Percentiles rank a stretch among this genome's conserved stretches.
Conservation (phyloP, 30 jellyfish, hydroid and myxozoan genomes). For the Cassiopea xamachana region DNA sequence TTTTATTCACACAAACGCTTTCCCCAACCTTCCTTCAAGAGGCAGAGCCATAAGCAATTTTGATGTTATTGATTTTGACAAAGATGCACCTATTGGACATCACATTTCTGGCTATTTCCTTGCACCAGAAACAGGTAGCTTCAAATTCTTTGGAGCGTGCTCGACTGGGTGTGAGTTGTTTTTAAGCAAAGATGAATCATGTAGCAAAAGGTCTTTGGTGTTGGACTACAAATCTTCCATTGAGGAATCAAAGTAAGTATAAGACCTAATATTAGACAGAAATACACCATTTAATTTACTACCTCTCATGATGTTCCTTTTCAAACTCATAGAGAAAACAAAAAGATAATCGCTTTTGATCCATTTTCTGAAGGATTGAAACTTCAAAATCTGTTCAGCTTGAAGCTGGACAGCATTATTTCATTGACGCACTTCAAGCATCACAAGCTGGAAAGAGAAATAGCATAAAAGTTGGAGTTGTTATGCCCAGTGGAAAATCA, state of each 20-base stretch:
- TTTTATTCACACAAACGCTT: slow-evolving; percentile 59
- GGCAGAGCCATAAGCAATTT: slow-evolving; percentile 80
- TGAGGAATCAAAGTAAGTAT: slow-evolving; percentile 49
- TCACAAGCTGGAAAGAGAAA: slow-evolving; percentile 73
- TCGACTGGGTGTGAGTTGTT: slow-evolving; percentile 84
- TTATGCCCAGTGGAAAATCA: slow-evolving; percentile 94
- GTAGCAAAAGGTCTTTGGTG: slow-evolving; percentile 80
- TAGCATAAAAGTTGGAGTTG: slow-evolving; percentile 92
- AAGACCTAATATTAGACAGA: neutral
- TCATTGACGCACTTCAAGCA: slow-evolving; percentile 95
- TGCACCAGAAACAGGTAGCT: slow-evolving; percentile 96
- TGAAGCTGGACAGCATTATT: slow-evolving; percentile 89
- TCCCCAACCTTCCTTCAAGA: slow-evolving; percentile 85
- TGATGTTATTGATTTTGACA: slow-evolving; percentile 67
- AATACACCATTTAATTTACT: too few species aligned
- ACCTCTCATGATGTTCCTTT: neutral
- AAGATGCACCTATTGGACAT: slow-evolving; percentile 81
- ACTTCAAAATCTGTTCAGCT: slow-evolving; percentile 76
- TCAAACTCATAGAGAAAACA: neutral
- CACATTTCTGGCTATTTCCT: slow-evolving; percentile 90
- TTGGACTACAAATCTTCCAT: slow-evolving; percentile 69
- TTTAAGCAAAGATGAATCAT: slow-evolving; percentile 91
- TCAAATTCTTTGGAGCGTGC: slow-evolving; percentile 93
- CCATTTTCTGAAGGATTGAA: slow-evolving; percentile 70
- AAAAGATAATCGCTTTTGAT: too few species aligned